Conservation (phyloP, 1,140 invertebrate species). For the Lamellibrachia luymesi region DNA sequence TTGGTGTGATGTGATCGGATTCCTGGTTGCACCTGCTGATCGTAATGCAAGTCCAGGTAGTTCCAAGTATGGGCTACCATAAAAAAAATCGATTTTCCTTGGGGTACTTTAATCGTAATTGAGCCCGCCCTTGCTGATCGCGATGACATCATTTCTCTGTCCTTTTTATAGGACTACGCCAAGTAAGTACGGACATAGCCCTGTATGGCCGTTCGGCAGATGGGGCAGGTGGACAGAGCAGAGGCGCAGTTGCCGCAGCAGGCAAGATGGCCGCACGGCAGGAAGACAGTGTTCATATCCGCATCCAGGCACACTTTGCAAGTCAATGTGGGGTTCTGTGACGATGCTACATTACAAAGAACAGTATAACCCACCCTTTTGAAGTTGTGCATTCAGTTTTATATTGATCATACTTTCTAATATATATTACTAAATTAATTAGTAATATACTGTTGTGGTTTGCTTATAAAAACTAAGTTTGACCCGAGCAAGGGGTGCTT, state of each 20-base stretch:
- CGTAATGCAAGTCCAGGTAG: too few species aligned
- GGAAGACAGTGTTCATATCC: slow-evolving; percentile 81
- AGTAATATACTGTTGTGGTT: too few species aligned
- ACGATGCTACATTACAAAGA: background rate
- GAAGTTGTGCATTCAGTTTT: too few species aligned
- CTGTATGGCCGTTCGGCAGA: slow-evolving; percentile 67
- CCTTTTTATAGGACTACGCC: background rate
- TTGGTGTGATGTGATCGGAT: too few species aligned
- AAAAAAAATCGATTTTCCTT: too few species aligned
- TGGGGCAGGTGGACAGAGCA: slow-evolving; percentile 74
- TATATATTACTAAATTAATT: too few species aligned
- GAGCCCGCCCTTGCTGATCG: too few species aligned
- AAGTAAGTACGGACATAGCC: slow-evolving; percentile 38
- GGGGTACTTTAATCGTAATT: too few species aligned
- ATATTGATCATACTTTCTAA: too few species aligned
- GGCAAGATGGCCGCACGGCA: slow-evolving; percentile 87
- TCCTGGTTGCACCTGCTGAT: too few species aligned
- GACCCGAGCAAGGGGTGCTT: background rate
- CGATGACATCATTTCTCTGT: too few species aligned
- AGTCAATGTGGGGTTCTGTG: background rate
- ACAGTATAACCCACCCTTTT: background rate
- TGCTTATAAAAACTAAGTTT: background rate
- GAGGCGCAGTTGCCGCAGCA: slow-evolving; percentile 81
- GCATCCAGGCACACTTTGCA: slow-evolving; percentile 92
- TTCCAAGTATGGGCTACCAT: too few species aligned